Conservation (phyloP, 2,113 vertebrate species). For the Triplophysa dalaica region DNA sequence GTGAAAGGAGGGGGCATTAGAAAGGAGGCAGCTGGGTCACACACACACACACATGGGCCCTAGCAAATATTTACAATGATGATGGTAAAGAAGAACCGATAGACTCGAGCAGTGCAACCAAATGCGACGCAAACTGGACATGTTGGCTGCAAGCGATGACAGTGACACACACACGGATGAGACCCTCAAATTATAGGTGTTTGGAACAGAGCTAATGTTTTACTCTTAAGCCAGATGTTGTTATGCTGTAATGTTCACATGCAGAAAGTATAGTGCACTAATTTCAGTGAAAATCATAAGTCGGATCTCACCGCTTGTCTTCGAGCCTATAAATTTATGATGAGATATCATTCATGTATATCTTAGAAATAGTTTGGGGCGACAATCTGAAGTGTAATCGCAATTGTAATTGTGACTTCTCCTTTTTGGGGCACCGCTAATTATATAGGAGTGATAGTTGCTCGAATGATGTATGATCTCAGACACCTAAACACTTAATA, state of each 20-base stretch:
- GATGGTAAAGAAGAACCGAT: slow-evolving; percentile 40
- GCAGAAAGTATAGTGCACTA: too few relatives aligned
- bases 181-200: too few relatives aligned
- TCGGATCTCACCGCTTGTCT: neutral
- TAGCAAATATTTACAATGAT: slow-evolving; percentile 51
- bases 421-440: neutral
- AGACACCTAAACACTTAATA: slow-evolving; percentile 31
- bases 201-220: too few relatives aligned
- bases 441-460: neutral
- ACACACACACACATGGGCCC: slow-evolving; percentile 58
- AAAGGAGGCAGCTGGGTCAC: slow-evolving; percentile 74
- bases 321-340: neutral
- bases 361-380: neutral
- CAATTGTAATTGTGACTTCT: neutral
- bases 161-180: too few relatives aligned
- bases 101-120: neutral
- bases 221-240: too few relatives aligned
- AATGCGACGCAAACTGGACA: neutral
- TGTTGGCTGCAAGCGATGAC: neutral
- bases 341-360: neutral
- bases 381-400: too few relatives aligned
- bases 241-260: neutral
- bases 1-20: slow-evolving; percentile 41
- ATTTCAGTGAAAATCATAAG: neutral
- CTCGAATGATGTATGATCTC: slow-evolving; percentile 1